Base-by-base conservation (phyloP, 2,113 vertebrate species). In the Epinephelus moara region DNA sequence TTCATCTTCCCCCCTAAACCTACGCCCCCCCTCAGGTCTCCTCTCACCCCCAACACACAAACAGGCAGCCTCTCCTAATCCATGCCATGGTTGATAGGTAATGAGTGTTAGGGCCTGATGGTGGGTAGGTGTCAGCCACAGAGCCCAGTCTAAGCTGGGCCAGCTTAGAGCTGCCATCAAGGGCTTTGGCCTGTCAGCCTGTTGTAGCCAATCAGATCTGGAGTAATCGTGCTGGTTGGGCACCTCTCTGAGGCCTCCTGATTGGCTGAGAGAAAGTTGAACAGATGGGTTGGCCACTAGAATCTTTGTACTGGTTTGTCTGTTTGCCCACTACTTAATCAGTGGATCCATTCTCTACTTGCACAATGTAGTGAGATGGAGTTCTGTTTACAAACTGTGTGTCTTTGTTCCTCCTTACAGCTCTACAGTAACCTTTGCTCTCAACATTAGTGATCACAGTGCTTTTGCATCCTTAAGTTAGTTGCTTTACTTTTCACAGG, bases 101-200 rank as follows among this genome's bases (percentile, higher is more conserved):
- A 81, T 82, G 77, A 61, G 37, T 70, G 61, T 23, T 47, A 37
- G 53, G 75, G 56, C 68, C 52, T 66, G 72, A 81, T 84, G 50
- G 79, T 86, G 70, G 64, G 71, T 52, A 74, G 85, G 73, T 88
- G 70, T 91, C n/a, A 67, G 73, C 56, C 62, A 55, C 66, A 78
- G 40, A 80, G 56, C 50, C 82, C 27, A 53, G 49, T 70, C 62
- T 81, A 74, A 91, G 63, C 63, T 73, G 23, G 30, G 14, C n/a
- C 47, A 67, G 57, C 19, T 85, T 88, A 81, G 27, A 68, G 68
- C 71, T 88, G 71, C 85, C 77, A 87, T 75, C 74, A 70, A 69
- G 40, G 81, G 80, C 80, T 90, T 87, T 84, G 17, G 45, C 49
- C 76, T 82, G 81, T 85, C 81, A 79, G 13, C 33, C 70, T 59